These are phyloP conservation scores for Anthrax anthrax DNA, from an alignment of 2,888 invertebrate genomes.

Conservation along the genomic window DNA sequence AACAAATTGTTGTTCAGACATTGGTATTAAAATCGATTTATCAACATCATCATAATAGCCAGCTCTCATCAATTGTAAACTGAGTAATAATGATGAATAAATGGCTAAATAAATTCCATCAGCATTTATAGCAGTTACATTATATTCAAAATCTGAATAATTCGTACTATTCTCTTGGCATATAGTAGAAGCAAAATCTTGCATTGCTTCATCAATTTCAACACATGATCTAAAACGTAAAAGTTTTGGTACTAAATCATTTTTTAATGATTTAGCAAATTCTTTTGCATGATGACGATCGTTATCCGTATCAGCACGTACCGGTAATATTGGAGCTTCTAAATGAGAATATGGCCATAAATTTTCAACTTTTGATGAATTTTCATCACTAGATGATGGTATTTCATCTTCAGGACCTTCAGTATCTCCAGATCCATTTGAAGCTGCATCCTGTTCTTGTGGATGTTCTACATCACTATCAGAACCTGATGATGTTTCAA, in stretches of 20 bases:
- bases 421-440: slow-evolving; percentile 55
- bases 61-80: slow-evolving; percentile 59
- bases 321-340: slow-evolving; percentile 31
- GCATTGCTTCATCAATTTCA: slow-evolving; percentile 80
- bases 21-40: slow-evolving; percentile 37
- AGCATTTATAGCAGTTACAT: slow-evolving; percentile 67
- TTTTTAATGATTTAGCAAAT: slow-evolving; percentile 62
- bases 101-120: slow-evolving; percentile 89
- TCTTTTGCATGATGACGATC: slow-evolving; percentile 77
- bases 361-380: slow-evolving; percentile 31
- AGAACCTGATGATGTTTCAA: slow-evolving; percentile 42
- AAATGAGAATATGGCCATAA: slow-evolving; percentile 35
- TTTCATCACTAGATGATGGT: slow-evolving; percentile 36
- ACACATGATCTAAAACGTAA: slow-evolving; percentile 62
- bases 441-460: slow-evolving; percentile 50
- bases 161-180: slow-evolving; percentile 55
- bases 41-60: slow-evolving; percentile 55
- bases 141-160: slow-evolving; percentile 38
- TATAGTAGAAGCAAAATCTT: slow-evolving; percentile 81
- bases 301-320: slow-evolving; percentile 53
- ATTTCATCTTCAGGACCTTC: slow-evolving; percentile 57
- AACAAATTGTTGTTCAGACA: slow-evolving; percentile 77
- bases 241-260: slow-evolving; percentile 61
- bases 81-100: slow-evolving; percentile 69
- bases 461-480: slow-evolving; percentile 54